Percentiles rank a stretch among this genome's conserved stretches.
phyloP scores from a whole-genome alignment of 2,113 vertebrate species.

The Labeo catla region DNA sequence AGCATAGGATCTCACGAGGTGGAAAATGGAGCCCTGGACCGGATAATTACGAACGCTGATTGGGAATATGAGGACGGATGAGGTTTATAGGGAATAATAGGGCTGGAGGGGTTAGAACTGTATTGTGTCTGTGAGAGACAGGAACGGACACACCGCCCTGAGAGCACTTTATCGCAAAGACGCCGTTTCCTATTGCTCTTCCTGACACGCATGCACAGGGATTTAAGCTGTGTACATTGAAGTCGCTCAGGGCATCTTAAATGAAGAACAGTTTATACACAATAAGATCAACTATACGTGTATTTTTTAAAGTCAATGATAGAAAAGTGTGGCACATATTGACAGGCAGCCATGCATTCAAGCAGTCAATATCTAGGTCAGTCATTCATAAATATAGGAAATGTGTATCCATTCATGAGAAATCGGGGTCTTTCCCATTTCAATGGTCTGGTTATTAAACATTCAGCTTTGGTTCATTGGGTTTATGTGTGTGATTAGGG shows the following conservation, averaged over 20 bases:
- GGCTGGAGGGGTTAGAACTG: conserved; percentile 64
- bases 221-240: neutral
- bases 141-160: conserved; percentile 64
- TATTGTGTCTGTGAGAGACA: conserved; percentile 69
- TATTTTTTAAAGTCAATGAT: neutral
- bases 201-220: conserved; percentile 39
- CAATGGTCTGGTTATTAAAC: neutral
- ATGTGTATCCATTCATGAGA: conserved; percentile 10
- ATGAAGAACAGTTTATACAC: neutral
- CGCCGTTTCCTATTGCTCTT: conserved; percentile 71
- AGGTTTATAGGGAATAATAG: conserved; percentile 58
- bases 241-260: neutral
- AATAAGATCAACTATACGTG: neutral
- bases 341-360: neutral
- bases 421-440: neutral
- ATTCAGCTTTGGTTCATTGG: conserved; percentile 1
- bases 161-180: conserved; percentile 71
- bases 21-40: conserved; percentile 33
- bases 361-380: conserved; percentile 13
- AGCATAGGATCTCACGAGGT: conserved; percentile 9
- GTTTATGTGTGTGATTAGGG: neutral
- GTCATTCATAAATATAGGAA: conserved; percentile 28
- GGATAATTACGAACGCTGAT: conserved; percentile 38
- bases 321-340: neutral
- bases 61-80: conserved; percentile 45